Base-by-base conservation (phyloP, 2,888 invertebrate genomes). In the Acanthosepion esculentum region DNA sequence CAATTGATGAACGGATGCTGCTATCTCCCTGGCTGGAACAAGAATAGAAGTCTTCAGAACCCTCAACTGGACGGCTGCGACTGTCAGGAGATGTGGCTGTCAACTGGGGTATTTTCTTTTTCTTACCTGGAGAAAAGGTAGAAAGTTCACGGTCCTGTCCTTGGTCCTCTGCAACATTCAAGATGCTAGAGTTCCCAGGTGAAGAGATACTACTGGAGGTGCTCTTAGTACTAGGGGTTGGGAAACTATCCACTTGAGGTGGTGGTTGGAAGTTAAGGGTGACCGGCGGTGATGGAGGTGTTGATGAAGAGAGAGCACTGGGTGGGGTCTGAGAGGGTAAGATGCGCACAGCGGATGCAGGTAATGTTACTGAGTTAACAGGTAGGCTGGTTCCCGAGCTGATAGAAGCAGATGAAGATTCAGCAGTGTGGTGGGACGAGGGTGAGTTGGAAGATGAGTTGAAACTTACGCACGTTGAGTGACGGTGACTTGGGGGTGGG, bases 401-500 rank as follows among this genome's bases (percentile, higher is more conserved):
- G 5, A 92, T 29, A 15, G 92, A 93, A 48, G 93, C 93, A 93
- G 93, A 93, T 78, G 78, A 78, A 78, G 78, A 78, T 78, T 78
- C 78, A 78, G 78, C 78, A 93, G 48, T 93, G 93, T 93, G 93
- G 50, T 48, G 93, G 48, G 93, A 50, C n/a, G n/a, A 50, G 55
- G 92, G 29, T 91, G 92, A 91, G 29, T 33, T 41, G 50, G 94
- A 94, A 91, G 94, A 23, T 91, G 94, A 92, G 94, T 92, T 92
- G 92, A 94, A 91, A 92, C 94, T 59, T 92, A 91, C 59, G 64
- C 94, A 94, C 55, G 94, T 91, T 94, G 94, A 59, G 48, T 92
- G 91, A 94, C 92, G 91, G 91, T 91, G 93, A 33, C 48, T 29
- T 91, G 48, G 48, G 91, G 48, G 48, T 48, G 95, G 92, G 93